A percentile compares a stretch with the other conserved stretches of the same genome.
These are phyloP conservation scores for Nasonia vitripennis DNA, from an alignment of 1,140 invertebrate species.

Conservation along the genomic window DNA sequence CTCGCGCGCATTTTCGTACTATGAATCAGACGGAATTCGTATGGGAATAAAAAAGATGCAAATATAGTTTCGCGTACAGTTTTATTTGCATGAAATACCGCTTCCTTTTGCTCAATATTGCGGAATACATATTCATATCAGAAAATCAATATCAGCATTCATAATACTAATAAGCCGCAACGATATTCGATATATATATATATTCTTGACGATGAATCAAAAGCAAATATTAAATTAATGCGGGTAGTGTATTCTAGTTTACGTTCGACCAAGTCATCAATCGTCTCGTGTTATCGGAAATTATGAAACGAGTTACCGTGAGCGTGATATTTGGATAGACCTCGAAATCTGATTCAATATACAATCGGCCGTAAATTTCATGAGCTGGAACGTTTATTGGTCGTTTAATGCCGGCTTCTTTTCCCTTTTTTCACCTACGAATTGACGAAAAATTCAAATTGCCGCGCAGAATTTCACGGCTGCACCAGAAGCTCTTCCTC, in stretches of 20 bases:
- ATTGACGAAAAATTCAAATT: background rate
- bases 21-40: background rate
- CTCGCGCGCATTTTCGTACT: background rate
- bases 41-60: too few relatives aligned
- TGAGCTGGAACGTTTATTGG: background rate
- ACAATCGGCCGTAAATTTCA: background rate
- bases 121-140: too few relatives aligned
- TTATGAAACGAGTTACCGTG: background rate
- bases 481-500: constrained; percentile 1
- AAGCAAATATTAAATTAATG: background rate
- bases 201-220: background rate
- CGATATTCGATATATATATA: background rate
- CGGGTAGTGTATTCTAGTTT: background rate
- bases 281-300: background rate
- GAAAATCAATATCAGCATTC: too few relatives aligned
- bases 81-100: too few relatives aligned
- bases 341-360: background rate
- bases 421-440: background rate
- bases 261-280: background rate
- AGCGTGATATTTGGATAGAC: background rate
- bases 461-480: background rate
- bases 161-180: background rate
- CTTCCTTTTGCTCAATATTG: too few relatives aligned
- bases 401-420: background rate
- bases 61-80: too few relatives aligned